These are phyloP conservation scores for Muntiacus reevesi DNA, from an alignment of 2,113 vertebrate genomes.

Conservation along the genomic window DNA sequence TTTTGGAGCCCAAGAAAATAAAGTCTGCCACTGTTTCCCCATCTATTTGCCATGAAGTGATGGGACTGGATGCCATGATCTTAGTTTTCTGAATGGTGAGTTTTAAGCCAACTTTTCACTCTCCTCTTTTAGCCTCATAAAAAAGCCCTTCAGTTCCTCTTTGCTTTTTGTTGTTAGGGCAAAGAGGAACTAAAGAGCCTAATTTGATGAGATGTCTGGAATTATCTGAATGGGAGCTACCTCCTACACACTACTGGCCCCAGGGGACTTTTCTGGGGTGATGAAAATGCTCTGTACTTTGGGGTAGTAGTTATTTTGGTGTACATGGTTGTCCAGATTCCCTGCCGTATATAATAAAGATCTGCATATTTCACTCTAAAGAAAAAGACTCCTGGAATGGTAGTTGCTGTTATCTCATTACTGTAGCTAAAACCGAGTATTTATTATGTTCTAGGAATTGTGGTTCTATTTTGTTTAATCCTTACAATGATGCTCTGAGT, in stretches of 20 bases:
- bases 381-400: not conserved
- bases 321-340: not conserved
- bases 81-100: not conserved
- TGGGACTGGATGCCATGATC: not conserved
- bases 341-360: not conserved
- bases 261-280: not conserved
- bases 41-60: not conserved
- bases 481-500: not conserved
- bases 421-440: not conserved
- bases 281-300: not conserved
- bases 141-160: not conserved
- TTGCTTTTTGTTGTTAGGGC: not conserved
- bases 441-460: not conserved
- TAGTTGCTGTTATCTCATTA: not conserved
- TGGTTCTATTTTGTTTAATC: not conserved
- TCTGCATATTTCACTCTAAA: not conserved
- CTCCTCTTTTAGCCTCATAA: not conserved
- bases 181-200: not conserved
- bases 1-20: not conserved
- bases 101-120: not conserved
- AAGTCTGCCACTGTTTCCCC: not conserved
- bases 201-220: not conserved
- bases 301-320: not conserved
- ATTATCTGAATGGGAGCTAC: not conserved
- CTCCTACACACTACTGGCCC: not conserved